Evolutionary conservation across 2,888 invertebrate genomes (phyloP).

Genomic region (Cheilosia scutellata): DNA sequence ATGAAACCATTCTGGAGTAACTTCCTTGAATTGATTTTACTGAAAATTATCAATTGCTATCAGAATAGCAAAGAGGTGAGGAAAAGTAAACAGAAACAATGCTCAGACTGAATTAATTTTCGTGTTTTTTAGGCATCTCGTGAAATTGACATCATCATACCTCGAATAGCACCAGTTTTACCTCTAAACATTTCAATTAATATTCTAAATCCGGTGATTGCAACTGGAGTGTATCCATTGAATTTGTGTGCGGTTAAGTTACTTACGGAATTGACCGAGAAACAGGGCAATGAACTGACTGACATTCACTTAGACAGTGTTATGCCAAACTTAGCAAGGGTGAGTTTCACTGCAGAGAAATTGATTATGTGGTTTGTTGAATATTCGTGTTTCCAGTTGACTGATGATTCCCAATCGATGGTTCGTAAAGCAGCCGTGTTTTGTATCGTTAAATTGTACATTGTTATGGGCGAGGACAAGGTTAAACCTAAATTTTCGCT

Average conservation of each 20-base stretch:
- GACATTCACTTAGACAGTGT: constrained; percentile 91
- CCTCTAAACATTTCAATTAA: constrained; percentile 91
- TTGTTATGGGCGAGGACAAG: constrained; percentile 93
- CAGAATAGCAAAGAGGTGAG: constrained; percentile 88
- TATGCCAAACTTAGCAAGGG: constrained; percentile 95
- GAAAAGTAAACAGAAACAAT: not conserved
- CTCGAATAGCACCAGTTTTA: constrained; percentile 90
- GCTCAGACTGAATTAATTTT: not conserved
- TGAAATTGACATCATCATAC: constrained; percentile 93
- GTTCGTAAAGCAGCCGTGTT: constrained; percentile 98
- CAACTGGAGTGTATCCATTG: constrained; percentile 93
- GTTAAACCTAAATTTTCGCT: constrained; percentile 92
- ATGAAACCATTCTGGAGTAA: constrained; percentile 92
- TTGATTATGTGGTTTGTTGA: not conserved
- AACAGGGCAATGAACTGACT: constrained; percentile 89
- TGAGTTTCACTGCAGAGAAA: constrained; percentile 80
- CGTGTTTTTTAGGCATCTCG: constrained; percentile 87
- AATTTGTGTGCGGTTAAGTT: constrained; percentile 97
- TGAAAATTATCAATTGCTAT: constrained; percentile 95
- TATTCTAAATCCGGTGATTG: constrained; percentile 91
- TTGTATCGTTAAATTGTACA: constrained; percentile 97
- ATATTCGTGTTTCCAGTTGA: constrained; percentile 87
- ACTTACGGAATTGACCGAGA: constrained; percentile 92
- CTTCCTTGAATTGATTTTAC: constrained; percentile 95
- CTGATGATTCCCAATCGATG: constrained; percentile 95